Conservation (phyloP, 2,797 vertebrate genomes). For the Harpagifer antarcticus region DNA sequence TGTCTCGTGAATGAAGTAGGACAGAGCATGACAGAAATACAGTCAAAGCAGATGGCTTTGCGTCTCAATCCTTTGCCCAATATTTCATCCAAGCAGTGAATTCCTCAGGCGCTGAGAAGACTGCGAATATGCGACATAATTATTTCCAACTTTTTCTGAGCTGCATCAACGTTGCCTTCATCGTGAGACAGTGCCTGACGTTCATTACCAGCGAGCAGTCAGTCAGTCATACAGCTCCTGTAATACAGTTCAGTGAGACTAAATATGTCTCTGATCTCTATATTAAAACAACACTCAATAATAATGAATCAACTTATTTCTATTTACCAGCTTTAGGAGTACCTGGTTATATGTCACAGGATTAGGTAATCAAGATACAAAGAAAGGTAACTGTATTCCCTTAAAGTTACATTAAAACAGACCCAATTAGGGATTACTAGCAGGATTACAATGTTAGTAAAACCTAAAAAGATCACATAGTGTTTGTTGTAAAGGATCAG, state of each 20-base stretch:
- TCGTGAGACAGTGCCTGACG: slow-evolving; percentile 35
- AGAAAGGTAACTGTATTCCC: no score
- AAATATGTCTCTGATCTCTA: slow-evolving; percentile 26
- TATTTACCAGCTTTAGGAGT: slow-evolving; percentile 11
- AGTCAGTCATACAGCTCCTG: slow-evolving; percentile 21
- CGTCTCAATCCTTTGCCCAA: slow-evolving; percentile 61
- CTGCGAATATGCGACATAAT: slow-evolving; percentile 41
- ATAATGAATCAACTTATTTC: slow-evolving; percentile 17
- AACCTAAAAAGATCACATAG: no score
- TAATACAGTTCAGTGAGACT: slow-evolving; percentile 30
- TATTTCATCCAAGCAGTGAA: slow-evolving; percentile 45
- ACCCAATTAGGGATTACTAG: no score
- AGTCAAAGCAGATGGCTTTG: slow-evolving; percentile 66
- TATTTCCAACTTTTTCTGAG: slow-evolving; percentile 41
- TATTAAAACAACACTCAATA: slow-evolving; percentile 24
- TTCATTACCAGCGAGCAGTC: slow-evolving; percentile 46
- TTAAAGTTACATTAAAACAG: no score
- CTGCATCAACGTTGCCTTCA: slow-evolving; percentile 31
- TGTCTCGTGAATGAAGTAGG: slow-evolving; percentile 57
- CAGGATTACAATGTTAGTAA: no score
- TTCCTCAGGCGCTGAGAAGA: slow-evolving; percentile 34
- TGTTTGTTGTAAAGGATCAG: no score
- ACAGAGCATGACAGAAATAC: slow-evolving; percentile 62
- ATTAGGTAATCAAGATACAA: no score
- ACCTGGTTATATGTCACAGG: no score